Evolutionary conservation across 2,113 vertebrate genomes (phyloP).

Genomic region (Dicaeum eximium): DNA sequence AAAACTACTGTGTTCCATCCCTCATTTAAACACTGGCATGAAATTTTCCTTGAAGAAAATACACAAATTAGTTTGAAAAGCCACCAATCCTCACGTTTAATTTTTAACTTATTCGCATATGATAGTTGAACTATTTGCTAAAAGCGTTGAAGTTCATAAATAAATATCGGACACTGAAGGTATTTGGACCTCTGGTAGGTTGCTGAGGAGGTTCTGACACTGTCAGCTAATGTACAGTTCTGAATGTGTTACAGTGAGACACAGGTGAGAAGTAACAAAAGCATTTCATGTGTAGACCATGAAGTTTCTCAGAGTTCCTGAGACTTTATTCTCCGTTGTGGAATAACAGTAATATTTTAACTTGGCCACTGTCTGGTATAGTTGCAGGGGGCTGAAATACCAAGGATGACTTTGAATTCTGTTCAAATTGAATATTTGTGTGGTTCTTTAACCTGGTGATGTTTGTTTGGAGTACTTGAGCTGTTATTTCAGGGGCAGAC

Average conservation of each 20-base stretch:
- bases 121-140: constrained; percentile 17
- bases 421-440: not conserved
- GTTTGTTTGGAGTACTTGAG: not conserved
- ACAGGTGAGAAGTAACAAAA: not conserved
- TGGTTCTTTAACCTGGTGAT: not conserved
- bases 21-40: constrained; percentile 50
- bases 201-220: not conserved
- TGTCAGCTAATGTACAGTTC: constrained; percentile 25
- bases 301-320: constrained; percentile 8
- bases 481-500: not conserved
- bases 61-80: constrained; percentile 19
- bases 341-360: not conserved
- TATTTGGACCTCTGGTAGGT: constrained; percentile 25
- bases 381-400: not conserved
- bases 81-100: constrained; percentile 3
- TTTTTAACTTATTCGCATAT: not conserved
- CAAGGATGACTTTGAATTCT: not conserved
- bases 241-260: constrained; percentile 25
- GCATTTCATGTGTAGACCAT: not conserved
- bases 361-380: not conserved
- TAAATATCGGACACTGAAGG: not conserved
- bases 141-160: not conserved
- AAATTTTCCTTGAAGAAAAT: constrained; percentile 15
- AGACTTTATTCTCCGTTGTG: not conserved
- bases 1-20: not conserved